These are phyloP conservation scores for Sebastes diaconus DNA, from an alignment of 2,797 vertebrate genomes.

Conservation along the genomic window DNA sequence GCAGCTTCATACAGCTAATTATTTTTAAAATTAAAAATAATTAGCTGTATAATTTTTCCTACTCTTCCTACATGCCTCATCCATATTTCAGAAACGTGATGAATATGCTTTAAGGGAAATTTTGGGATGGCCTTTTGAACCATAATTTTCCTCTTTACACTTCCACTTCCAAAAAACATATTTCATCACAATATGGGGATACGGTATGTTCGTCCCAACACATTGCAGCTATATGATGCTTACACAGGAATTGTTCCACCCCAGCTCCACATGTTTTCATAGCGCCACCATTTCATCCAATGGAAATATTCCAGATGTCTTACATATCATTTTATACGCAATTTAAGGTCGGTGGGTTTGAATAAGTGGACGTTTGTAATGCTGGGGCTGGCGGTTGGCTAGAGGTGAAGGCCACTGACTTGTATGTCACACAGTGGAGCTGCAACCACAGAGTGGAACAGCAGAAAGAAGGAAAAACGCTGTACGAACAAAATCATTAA, in stretches of 20 bases:
- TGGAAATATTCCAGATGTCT: not conserved
- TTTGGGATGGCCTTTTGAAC: not conserved
- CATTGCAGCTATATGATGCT: not conserved
- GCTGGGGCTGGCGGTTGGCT: not conserved
- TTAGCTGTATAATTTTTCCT: not conserved
- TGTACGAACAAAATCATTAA: too few species aligned
- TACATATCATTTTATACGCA: not conserved
- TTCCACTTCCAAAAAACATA: not conserved
- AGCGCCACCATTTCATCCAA: not conserved
- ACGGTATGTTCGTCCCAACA: not conserved
- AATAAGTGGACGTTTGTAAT: not conserved
- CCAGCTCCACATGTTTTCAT: not conserved
- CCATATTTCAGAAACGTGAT: not conserved
- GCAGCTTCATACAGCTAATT: not conserved
- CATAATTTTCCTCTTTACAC: not conserved
- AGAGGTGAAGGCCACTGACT: not conserved
- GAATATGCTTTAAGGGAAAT: not conserved
- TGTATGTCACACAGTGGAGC: not conserved
- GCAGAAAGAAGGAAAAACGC: not conserved
- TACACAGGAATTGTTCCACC: not conserved
- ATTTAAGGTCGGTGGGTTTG: not conserved
- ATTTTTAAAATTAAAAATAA: not conserved
- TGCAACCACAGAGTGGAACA: not conserved
- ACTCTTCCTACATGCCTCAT: not conserved
- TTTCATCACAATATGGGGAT: not conserved